Evolutionary conservation across 2,797 vertebrate genomes (phyloP).

Genomic region (Smutsia temminckii): DNA sequence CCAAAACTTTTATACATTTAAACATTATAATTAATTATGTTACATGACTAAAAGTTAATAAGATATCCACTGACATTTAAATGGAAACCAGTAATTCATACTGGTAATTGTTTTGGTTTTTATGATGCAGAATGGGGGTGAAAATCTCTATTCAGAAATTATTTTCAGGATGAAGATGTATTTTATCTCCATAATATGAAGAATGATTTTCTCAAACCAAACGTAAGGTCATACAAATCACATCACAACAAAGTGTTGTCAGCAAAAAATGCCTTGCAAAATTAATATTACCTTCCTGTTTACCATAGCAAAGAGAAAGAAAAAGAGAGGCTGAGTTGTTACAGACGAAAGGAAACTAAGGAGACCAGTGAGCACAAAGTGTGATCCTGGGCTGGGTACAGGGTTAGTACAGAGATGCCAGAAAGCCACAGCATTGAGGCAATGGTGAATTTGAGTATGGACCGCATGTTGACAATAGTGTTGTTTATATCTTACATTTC

Average conservation of each 20-base stretch:
- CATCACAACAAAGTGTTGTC: neutral
- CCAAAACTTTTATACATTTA: neutral
- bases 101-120: neutral
- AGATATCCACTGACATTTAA: neutral
- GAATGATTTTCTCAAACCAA: conserved; percentile 17
- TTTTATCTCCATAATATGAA: neutral
- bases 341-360: neutral
- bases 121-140: neutral
- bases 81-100: neutral
- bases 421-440: neutral
- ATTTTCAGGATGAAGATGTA: neutral
- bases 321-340: neutral
- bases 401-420: neutral
- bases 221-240: neutral
- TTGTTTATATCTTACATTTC: neutral
- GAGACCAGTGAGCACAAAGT: neutral
- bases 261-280: neutral
- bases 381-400: neutral
- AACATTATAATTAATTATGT: neutral
- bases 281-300: neutral
- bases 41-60: neutral
- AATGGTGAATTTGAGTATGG: neutral
- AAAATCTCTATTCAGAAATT: neutral
- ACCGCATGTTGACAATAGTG: neutral
- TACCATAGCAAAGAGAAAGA: neutral